phyloP scores from a whole-genome alignment of 2,113 vertebrate species.

The Python bivittatus region DNA sequence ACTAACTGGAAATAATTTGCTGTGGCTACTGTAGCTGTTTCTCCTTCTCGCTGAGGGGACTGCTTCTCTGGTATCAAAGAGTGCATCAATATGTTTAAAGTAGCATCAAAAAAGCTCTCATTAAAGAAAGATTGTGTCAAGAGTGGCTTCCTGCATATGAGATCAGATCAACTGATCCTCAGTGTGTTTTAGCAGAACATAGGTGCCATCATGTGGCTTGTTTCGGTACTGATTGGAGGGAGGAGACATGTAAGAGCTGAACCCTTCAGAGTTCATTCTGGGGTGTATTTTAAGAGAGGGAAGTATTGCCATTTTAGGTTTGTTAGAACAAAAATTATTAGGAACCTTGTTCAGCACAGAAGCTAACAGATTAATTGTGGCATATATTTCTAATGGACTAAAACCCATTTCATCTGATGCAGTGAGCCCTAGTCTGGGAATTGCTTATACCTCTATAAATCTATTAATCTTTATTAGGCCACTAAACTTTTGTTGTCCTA shows the following conservation, averaged over 20 bases:
- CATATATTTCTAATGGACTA: neutral
- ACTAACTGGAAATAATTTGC: neutral
- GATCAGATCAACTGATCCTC: neutral
- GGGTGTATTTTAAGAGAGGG: neutral
- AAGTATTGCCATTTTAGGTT: neutral
- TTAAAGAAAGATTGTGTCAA: neutral
- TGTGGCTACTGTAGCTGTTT: neutral
- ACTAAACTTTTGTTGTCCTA: neutral
- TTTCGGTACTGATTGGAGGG: neutral
- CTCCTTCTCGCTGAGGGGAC: neutral
- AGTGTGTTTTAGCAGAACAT: neutral
- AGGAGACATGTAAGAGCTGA: neutral
- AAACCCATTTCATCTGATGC: neutral
- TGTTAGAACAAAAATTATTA: neutral
- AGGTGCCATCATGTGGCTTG: slow-evolving; percentile 4
- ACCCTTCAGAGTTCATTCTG: neutral
- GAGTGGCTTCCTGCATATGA: too few species aligned
- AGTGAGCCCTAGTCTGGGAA: neutral
- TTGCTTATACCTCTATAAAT: neutral
- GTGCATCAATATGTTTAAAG: neutral
- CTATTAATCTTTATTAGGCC: neutral
- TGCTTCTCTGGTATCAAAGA: neutral
- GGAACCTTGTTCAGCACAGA: neutral
- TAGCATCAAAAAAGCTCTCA: neutral
- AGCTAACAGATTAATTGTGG: neutral